Evolutionary conservation across 2,797 vertebrate species (phyloP).

Genomic region (Cercopithecus neglectus): DNA sequence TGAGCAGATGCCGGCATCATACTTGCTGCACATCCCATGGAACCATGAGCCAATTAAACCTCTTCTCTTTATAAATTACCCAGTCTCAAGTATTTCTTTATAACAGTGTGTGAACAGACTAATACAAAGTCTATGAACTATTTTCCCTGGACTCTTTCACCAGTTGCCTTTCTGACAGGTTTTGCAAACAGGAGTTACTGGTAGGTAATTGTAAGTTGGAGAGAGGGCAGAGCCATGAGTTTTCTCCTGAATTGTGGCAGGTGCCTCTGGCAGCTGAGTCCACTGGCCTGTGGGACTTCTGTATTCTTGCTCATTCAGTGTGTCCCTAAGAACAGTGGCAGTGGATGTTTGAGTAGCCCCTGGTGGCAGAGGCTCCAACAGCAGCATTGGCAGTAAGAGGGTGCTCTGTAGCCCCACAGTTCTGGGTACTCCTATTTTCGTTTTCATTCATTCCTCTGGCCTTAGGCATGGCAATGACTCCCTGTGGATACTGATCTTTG

Average conservation of each 20-base stretch:
- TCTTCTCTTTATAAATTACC: too few relatives aligned
- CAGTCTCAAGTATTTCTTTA: too few relatives aligned
- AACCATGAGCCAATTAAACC: too few relatives aligned
- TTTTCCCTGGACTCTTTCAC: background rate
- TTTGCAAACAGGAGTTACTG: background rate
- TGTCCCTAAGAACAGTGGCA: rapidly evolving
- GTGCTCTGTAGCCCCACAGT: too few relatives aligned
- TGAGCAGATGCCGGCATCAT: too few relatives aligned
- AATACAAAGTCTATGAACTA: background rate
- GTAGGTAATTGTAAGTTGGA: background rate
- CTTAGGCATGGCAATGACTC: too few relatives aligned
- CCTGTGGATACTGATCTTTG: background rate
- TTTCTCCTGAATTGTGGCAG: background rate
- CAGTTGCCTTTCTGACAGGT: background rate
- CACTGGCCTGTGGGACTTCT: background rate
- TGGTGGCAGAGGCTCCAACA: too few relatives aligned
- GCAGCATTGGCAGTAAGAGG: too few relatives aligned
- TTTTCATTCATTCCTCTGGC: background rate
- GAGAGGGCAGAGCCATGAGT: background rate
- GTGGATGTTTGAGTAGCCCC: background rate
- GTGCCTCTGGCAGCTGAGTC: background rate
- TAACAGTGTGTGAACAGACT: too few relatives aligned
- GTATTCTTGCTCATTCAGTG: background rate
- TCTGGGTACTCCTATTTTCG: background rate
- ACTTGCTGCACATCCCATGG: too few relatives aligned